Evolutionary conservation across 2,888 invertebrate species (phyloP).

Genomic region (Spodoptera exigua): DNA sequence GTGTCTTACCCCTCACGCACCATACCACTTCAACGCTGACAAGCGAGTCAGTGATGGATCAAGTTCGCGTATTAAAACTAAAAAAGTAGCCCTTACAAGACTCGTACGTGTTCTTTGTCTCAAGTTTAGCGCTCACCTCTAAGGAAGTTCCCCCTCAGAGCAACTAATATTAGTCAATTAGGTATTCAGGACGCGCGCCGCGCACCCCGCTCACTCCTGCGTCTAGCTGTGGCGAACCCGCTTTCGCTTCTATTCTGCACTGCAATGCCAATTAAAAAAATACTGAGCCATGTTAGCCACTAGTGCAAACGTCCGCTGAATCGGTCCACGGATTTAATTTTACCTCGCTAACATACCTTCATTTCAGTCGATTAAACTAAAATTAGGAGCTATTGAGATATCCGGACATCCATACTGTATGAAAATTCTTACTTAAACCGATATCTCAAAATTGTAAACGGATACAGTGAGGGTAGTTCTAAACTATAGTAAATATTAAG

Average conservation of each 20-base stretch:
- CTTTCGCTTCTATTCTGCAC: slow-evolving; percentile 61
- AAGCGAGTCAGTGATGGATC: slow-evolving; percentile 47
- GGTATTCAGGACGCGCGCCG: slow-evolving; percentile 86
- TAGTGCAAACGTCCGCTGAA: slow-evolving; percentile 28
- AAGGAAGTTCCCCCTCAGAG: slow-evolving; percentile 81
- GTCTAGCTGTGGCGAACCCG: slow-evolving; percentile 71
- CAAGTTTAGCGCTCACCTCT: slow-evolving; percentile 84
- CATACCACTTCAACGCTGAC: too few species aligned
- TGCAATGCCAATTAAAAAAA: slow-evolving; percentile 69
- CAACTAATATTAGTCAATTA: slow-evolving; percentile 88
- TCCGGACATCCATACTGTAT: neutral
- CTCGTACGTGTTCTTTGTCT: slow-evolving; percentile 86
- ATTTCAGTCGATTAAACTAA: too few species aligned
- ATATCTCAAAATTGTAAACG: neutral
- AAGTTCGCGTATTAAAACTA: slow-evolving; percentile 77
- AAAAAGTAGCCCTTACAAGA: slow-evolving; percentile 81
- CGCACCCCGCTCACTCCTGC: slow-evolving; percentile 74
- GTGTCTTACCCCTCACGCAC: too few species aligned
- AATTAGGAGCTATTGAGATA: too few species aligned
- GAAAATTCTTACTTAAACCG: neutral
- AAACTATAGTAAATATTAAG: slow-evolving; percentile 36
- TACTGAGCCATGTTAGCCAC: slow-evolving; percentile 35
- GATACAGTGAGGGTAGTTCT: slow-evolving; percentile 2
- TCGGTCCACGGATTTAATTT: slow-evolving; percentile 27
- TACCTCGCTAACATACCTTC: neutral